Conservation (phyloP, 2,888 invertebrate species). For the Ecdyonurus torrentis region DNA sequence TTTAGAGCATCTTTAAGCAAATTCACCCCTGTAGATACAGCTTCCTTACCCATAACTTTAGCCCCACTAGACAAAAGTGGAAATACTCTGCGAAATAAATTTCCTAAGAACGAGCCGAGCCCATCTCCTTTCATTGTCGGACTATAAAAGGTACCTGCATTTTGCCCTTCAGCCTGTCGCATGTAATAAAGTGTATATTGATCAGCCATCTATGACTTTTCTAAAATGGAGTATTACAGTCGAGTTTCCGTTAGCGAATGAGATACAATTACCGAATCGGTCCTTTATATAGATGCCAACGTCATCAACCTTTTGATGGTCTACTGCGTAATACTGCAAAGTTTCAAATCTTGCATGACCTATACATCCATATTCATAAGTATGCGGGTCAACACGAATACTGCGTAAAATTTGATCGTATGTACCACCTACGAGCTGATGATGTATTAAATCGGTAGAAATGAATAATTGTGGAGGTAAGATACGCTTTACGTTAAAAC, state of each 20-base stretch:
- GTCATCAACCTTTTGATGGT: background rate
- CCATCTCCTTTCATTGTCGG: background rate
- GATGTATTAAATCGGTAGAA: constrained; percentile 17
- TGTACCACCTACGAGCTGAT: constrained; percentile 17
- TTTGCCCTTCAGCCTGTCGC: background rate
- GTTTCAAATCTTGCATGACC: background rate
- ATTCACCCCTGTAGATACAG: background rate
- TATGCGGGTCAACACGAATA: constrained; percentile 11
- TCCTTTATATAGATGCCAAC: background rate
- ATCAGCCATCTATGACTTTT: background rate
- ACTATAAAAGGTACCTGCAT: background rate
- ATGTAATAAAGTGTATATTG: background rate
- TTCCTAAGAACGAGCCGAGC: background rate
- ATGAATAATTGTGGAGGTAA: constrained; percentile 14
- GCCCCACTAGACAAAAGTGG: background rate
- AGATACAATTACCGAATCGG: background rate
- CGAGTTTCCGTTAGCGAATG: background rate
- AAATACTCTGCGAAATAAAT: background rate
- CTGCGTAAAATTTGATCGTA: constrained; percentile 16
- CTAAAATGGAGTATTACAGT: background rate
- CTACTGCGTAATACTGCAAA: background rate
- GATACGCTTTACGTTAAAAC: background rate
- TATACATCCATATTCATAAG: background rate
- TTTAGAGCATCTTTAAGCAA: background rate
- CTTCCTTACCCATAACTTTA: background rate